A percentile compares a stretch with the other conserved stretches of the same genome.
Evolutionary conservation across 2,113 vertebrate species (phyloP).

Genomic region (Nestor notabilis): DNA sequence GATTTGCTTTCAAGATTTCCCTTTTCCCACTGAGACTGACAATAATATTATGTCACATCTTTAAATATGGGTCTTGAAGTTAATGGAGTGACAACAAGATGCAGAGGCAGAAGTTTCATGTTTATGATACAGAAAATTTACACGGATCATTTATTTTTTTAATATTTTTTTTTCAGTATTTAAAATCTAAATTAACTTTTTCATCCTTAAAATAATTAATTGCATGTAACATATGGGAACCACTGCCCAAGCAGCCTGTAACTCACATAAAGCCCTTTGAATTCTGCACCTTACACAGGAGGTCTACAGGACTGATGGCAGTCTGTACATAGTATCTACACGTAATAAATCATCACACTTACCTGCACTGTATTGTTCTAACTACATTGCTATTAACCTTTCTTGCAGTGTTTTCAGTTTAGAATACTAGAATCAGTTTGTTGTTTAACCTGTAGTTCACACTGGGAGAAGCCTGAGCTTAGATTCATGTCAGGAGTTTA

Average conservation of each 20-base stretch:
- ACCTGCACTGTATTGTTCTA: not conserved
- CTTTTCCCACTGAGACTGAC: not conserved
- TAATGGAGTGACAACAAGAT: not conserved
- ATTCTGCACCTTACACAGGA: not conserved
- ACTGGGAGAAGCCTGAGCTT: conserved; percentile 40
- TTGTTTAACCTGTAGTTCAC: conserved; percentile 2
- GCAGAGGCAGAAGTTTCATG: not conserved
- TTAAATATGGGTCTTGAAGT: not conserved
- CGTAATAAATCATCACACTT: not conserved
- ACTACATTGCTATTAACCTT: not conserved
- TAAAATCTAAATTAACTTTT: not conserved
- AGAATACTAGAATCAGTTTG: not conserved
- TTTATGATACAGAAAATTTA: not conserved
- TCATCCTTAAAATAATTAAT: not conserved
- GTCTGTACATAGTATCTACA: not conserved
- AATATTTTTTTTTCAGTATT: not conserved
- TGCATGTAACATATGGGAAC: fast-evolving
- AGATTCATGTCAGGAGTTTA: conserved; percentile 56
- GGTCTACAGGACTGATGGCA: not conserved
- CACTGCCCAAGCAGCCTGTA: not conserved
- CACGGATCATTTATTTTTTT: not conserved
- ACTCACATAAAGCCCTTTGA: not conserved
- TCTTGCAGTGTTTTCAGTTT: not conserved
- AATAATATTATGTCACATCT: not conserved
- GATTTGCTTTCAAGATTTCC: not conserved